These are phyloP conservation scores for Sylvilagus bachmani DNA, from an alignment of 2,113 vertebrate genomes.

Conservation along the genomic window DNA sequence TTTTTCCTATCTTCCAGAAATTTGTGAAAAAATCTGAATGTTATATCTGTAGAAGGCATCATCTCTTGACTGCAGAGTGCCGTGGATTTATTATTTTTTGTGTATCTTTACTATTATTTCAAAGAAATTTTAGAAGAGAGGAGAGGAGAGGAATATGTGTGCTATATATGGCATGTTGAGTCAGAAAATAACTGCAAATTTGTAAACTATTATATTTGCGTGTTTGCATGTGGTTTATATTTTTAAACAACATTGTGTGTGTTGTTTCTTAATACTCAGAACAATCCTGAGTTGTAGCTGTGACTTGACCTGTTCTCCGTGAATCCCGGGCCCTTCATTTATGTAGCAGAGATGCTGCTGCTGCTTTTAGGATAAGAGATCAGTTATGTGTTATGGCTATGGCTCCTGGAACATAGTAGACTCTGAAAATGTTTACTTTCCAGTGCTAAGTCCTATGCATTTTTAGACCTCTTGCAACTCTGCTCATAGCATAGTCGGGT, in stretches of 20 bases:
- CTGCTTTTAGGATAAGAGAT: not conserved
- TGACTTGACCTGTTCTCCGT: not conserved
- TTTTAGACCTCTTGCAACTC: not conserved
- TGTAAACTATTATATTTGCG: not conserved
- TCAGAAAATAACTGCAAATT: not conserved
- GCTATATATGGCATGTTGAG: not conserved
- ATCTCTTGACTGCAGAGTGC: not conserved
- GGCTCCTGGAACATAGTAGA: not conserved
- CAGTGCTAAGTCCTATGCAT: not conserved
- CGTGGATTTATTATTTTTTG: not conserved
- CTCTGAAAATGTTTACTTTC: slow-evolving; percentile 21
- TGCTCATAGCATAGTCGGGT: not conserved
- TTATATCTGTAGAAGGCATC: not conserved
- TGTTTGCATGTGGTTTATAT: not conserved
- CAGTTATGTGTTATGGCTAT: not conserved
- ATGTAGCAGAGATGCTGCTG: not conserved
- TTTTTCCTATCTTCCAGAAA: not conserved
- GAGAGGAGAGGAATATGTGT: not conserved
- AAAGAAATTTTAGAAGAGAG: slow-evolving; percentile 17
- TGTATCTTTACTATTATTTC: slow-evolving; percentile 32
- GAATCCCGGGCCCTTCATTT: not conserved
- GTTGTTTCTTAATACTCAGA: slow-evolving; percentile 13
- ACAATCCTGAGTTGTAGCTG: slow-evolving; percentile 15
- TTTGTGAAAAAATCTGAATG: not conserved
- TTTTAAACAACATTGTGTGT: not conserved